phyloP scores from a whole-genome alignment of 2,113 vertebrate species.

The Passerina amoena region DNA sequence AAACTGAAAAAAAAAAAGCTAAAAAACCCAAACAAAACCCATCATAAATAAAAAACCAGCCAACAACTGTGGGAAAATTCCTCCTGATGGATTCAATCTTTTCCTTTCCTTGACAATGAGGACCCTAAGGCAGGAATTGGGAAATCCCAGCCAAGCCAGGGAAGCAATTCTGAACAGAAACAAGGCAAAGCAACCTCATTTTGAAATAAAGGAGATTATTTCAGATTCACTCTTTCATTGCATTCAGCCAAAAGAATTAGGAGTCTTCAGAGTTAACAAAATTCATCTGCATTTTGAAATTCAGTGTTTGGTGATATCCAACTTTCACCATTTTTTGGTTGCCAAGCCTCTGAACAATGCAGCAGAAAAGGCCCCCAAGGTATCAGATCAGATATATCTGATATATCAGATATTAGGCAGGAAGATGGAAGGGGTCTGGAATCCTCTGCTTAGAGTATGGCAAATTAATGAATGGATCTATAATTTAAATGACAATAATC shows the following conservation, averaged over 20 bases:
- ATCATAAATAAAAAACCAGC: neutral
- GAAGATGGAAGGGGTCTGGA: neutral
- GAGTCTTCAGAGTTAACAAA: neutral
- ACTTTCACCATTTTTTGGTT: neutral
- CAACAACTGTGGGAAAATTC: neutral
- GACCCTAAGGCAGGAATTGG: neutral
- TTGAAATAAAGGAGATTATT: neutral
- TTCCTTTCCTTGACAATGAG: neutral
- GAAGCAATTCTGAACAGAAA: neutral
- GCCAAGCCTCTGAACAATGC: neutral
- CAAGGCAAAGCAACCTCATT: accelerated
- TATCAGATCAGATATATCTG: no score
- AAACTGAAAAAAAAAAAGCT: neutral
- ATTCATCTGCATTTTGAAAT: neutral
- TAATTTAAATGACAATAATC: no score
- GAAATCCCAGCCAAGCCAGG: neutral
- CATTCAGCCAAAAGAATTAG: neutral
- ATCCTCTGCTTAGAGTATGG: neutral
- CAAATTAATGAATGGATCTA: neutral
- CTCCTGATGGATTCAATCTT: neutral
- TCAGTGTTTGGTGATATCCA: neutral
- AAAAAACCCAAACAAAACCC: neutral
- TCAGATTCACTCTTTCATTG: neutral
- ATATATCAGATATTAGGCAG: neutral
- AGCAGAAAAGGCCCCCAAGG: neutral